phyloP scores from a whole-genome alignment of 2,888 invertebrate species.

The Buathra laborator region DNA sequence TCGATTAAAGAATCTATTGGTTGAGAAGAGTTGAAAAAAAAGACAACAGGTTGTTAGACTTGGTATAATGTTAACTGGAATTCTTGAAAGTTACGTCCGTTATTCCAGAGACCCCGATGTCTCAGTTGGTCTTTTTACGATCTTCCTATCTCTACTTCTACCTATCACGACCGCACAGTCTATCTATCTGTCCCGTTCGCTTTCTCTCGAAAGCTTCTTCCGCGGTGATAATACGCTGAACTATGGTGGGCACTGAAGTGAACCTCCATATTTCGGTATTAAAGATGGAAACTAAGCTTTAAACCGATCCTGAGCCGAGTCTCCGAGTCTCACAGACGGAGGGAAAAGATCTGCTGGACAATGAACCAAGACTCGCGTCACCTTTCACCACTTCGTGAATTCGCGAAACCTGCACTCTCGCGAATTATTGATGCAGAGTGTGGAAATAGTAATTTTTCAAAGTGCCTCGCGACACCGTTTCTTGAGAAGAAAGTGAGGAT shows the following conservation, averaged over 20 bases:
- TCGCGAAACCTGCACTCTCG: constrained; percentile 60
- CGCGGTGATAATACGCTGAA: constrained; percentile 47
- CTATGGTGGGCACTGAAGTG: constrained; percentile 45
- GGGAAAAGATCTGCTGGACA: constrained; percentile 53
- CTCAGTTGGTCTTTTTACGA: constrained; percentile 35
- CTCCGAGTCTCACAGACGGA: neutral
- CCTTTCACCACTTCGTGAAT: constrained; percentile 60
- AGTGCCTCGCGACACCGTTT: constrained; percentile 52
- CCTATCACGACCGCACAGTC: constrained; percentile 3
- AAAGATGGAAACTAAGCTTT: constrained; percentile 56
- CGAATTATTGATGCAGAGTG: constrained; percentile 63
- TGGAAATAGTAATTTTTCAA: constrained; percentile 63
- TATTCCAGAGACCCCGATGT: neutral
- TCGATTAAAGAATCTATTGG: neutral
- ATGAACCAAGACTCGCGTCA: constrained; percentile 51
- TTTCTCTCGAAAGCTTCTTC: constrained; percentile 32
- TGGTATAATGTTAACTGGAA: too few relatives aligned
- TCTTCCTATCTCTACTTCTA: constrained; percentile 28
- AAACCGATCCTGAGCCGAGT: constrained; percentile 18
- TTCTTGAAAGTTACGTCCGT: constrained; percentile 1
- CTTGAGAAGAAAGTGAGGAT: constrained; percentile 5
- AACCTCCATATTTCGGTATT: constrained; percentile 63
- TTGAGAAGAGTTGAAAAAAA: neutral
- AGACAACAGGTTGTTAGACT: neutral
- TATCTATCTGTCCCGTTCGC: constrained; percentile 22